Evolutionary conservation across 1,140 invertebrate species (phyloP).

Genomic region (Nixonia krombeini): DNA sequence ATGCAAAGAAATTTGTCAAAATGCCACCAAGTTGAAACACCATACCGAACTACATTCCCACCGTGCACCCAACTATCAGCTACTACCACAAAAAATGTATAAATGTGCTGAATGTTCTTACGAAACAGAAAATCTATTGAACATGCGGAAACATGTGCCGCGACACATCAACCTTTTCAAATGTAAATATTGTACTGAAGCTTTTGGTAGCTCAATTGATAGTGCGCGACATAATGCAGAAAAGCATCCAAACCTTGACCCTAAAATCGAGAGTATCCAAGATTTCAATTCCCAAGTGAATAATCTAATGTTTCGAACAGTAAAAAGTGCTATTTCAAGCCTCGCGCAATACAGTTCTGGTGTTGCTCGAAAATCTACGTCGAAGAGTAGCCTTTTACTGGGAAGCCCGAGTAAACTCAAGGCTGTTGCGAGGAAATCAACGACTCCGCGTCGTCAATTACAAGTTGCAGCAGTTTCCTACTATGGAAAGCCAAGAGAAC

Average conservation of each 20-base stretch:
- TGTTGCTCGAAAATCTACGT: conserved; percentile 65
- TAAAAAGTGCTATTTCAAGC: conserved; percentile 8
- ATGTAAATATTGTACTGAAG: conserved; percentile 58
- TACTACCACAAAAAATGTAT: conserved; percentile 32
- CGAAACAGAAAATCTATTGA: conserved; percentile 22
- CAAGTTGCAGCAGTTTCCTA: conserved; percentile 50
- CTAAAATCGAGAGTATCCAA: conserved; percentile 49
- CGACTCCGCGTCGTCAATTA: conserved; percentile 57
- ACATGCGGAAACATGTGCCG: conserved; percentile 56
- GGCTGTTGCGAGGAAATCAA: conserved; percentile 65
- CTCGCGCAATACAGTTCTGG: not conserved
- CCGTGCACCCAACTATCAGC: conserved; percentile 51
- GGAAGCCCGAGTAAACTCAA: conserved; percentile 37
- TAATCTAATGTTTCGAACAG: conserved; percentile 27
- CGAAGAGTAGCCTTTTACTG: conserved; percentile 33
- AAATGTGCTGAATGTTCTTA: conserved; percentile 56
- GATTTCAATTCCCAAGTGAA: conserved; percentile 43
- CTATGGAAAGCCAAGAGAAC: conserved; percentile 49
- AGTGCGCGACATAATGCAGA: conserved; percentile 37
- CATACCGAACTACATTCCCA: conserved; percentile 66
- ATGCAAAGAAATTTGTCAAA: conserved; percentile 59
- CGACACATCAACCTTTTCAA: conserved; percentile 57
- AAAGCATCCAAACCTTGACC: conserved; percentile 47
- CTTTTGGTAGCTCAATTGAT: conserved; percentile 41
- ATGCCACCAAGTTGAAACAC: conserved; percentile 49